Percentiles rank a stretch among this genome's conserved stretches.
phyloP scores from a whole-genome alignment of 2,888 invertebrate species.

The Nematopogon swammerdamellus region DNA sequence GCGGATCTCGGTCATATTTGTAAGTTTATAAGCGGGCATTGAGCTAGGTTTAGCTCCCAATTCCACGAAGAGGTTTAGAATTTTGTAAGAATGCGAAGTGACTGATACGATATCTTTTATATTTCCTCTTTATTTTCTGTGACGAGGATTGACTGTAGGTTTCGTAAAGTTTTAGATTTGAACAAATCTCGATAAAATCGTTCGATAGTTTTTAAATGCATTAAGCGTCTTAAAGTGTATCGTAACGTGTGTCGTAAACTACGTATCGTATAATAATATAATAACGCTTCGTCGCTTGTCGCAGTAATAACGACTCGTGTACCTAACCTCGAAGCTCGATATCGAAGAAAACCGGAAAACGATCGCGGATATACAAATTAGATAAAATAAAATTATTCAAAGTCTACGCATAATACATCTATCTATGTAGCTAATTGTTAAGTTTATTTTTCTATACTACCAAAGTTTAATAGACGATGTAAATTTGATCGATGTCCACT shows the following conservation, averaged over 20 bases:
- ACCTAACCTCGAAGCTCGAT: neutral
- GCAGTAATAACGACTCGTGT: neutral
- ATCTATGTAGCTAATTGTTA: slow-evolving; percentile 10
- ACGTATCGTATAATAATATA: neutral
- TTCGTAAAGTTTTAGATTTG: neutral
- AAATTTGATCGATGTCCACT: neutral
- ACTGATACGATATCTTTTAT: neutral
- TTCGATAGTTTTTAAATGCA: neutral
- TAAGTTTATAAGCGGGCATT: slow-evolving; percentile 1
- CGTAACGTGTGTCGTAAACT: neutral
- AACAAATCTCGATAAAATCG: neutral
- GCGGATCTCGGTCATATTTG: neutral
- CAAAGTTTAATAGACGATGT: slow-evolving; percentile 12
- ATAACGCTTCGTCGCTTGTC: too few species aligned
- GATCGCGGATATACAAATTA: neutral
- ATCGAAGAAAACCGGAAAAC: neutral
- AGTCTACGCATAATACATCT: neutral
- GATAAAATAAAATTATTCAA: neutral
- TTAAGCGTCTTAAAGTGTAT: neutral
- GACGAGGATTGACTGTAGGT: neutral
- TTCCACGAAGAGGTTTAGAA: neutral
- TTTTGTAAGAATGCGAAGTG: neutral
- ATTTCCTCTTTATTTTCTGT: neutral
- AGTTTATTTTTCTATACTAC: slow-evolving; percentile 18
- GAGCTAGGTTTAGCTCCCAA: neutral